Evolutionary conservation across 1,140 invertebrate species (phyloP).

Genomic region (Papilio glaucus): DNA sequence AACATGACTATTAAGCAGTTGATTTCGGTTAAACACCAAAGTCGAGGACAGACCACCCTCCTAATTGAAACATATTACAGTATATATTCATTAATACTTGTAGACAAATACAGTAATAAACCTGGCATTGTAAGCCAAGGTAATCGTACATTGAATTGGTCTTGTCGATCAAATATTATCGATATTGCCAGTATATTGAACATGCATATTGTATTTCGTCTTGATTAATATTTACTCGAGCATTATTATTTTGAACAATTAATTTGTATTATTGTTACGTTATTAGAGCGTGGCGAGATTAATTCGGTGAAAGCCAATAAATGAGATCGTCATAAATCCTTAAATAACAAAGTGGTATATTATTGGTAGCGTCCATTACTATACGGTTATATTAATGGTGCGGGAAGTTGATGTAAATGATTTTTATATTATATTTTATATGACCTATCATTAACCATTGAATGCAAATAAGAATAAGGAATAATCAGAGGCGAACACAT

Average conservation of each 20-base stretch:
- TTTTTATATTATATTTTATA: neutral
- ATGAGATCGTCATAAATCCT: slow-evolving; percentile 8
- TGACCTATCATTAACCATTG: neutral
- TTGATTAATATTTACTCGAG: slow-evolving; percentile 32
- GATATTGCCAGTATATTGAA: slow-evolving; percentile 26
- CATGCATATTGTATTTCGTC: slow-evolving; percentile 34
- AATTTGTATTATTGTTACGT: slow-evolving; percentile 28
- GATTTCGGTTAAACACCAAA: no score
- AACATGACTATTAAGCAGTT: no score
- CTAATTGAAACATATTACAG: neutral
- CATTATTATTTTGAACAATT: slow-evolving; percentile 31
- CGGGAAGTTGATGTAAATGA: neutral
- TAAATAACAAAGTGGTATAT: neutral
- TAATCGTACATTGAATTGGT: slow-evolving; percentile 33
- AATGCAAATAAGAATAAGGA: neutral
- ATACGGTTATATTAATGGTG: neutral
- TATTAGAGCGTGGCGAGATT: slow-evolving; percentile 16
- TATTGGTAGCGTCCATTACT: slow-evolving; percentile 11
- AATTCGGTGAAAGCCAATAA: slow-evolving; percentile 26
- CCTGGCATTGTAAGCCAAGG: slow-evolving; percentile 13
- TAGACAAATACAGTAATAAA: slow-evolving; percentile 11
- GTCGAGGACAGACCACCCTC: no score
- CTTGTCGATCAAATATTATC: slow-evolving; percentile 35
- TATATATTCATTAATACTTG: slow-evolving; percentile 9
- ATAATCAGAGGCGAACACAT: neutral